Evolutionary conservation across 2,113 vertebrate species (phyloP), one percentile per base, ranked within the genome.

Genomic region (Phalacrocorax aristotelis): DNA sequence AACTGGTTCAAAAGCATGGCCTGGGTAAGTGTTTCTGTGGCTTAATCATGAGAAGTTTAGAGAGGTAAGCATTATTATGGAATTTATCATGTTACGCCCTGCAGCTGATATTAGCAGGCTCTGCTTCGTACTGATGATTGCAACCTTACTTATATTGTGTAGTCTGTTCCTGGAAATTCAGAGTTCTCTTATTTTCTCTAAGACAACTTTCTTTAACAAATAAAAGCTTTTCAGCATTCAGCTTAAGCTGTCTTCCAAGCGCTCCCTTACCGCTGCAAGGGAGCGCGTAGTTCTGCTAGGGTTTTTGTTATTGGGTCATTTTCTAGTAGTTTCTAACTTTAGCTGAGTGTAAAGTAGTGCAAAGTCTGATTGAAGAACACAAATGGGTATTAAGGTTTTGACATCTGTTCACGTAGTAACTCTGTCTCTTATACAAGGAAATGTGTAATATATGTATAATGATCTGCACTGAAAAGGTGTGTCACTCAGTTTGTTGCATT

Each of bases 1-100:
- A 96, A 16, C 88, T 99, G 34, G 98, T 99, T 79, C 79, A 98
- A 30, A 99, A 99, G 90, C 91, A 99, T 2, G 99, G 99, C 21
- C 97, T 98, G 1, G 99, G 99, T 99, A 84, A 93, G 98, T 55
- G 51, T 38, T 74, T 49, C 11, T 54, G 13, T 38, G 30, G 22
- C 4, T 76, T 48, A 3, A 17, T 48, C 25, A 66, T 2, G 13
- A 34, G 51, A 82, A 34, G 11, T 13, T 83, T 49, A 16, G 62
- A 62, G 57, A 44, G 69, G 14, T 81, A 25, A 40, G 8, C 49
- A 7, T 9, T 36, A 49, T 27, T 54, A 64, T 40, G 34, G 19
- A 61, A 79, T 68, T 26, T 9, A 27, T 55, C 11, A 13, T 7
- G 82, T 72, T 19, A 54, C 95, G 21, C 23, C 15, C 55, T 64